A percentile compares a stretch with the other conserved stretches of the same genome.
These are phyloP conservation scores for Solenopsis invicta DNA, from an alignment of 1,140 invertebrate genomes.

Conservation along the genomic window DNA sequence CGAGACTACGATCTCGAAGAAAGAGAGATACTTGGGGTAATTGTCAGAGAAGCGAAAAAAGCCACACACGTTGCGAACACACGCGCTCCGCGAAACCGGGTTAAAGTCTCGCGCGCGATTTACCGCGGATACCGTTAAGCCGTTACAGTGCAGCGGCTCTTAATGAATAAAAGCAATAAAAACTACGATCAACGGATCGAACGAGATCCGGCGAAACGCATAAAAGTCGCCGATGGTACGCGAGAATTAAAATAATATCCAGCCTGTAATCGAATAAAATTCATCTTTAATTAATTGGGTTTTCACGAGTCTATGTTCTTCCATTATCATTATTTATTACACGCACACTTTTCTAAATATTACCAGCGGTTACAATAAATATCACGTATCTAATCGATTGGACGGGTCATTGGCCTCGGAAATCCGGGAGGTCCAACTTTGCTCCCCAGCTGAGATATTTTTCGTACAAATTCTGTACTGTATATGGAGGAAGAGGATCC, in stretches of 20 bases:
- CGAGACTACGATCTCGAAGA: background rate
- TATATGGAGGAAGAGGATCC: too few species aligned
- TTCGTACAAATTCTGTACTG: too few species aligned
- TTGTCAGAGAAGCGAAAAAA: constrained; percentile 47
- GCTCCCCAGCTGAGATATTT: too few species aligned
- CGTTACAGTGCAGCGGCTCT: constrained; percentile 46
- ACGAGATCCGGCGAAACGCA: background rate
- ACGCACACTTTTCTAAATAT: too few species aligned
- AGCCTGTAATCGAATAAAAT: too few species aligned
- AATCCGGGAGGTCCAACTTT: too few species aligned
- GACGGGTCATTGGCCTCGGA: too few species aligned
- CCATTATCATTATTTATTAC: too few species aligned
- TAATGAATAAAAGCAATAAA: constrained; percentile 59
- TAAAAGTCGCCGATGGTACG: background rate
- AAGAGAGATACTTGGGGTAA: constrained; percentile 17
- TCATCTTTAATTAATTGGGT: too few species aligned
- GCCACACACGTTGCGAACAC: constrained; percentile 18
- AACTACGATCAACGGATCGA: constrained; percentile 27
- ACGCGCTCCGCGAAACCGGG: constrained; percentile 53
- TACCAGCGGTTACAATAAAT: too few species aligned
- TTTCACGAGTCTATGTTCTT: too few species aligned
- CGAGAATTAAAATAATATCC: background rate
- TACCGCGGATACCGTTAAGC: constrained; percentile 65
- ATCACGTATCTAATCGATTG: too few species aligned
- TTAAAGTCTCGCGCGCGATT: constrained; percentile 68